phyloP scores from a whole-genome alignment of 2,888 invertebrate genomes.

The Steinernema carpocapsae region DNA sequence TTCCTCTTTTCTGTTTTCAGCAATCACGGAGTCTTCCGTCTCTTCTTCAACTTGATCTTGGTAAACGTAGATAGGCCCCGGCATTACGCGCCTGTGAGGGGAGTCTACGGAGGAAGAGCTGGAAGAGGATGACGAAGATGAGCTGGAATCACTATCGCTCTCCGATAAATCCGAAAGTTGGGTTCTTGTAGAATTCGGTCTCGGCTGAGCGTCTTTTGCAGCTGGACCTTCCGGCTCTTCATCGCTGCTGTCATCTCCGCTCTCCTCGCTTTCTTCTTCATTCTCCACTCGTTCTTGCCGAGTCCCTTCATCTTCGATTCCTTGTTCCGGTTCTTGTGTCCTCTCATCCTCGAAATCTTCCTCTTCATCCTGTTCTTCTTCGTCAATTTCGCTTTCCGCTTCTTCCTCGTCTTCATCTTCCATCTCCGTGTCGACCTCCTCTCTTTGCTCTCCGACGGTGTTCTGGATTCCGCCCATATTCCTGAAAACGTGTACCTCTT shows the following conservation, averaged over 20 bases:
- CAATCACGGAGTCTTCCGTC: no score
- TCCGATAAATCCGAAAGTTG: no score
- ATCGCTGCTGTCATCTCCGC: neutral
- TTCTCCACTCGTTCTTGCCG: no score
- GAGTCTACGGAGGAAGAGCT: no score
- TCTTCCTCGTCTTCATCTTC: constrained; percentile 31
- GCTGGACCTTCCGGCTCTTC: neutral
- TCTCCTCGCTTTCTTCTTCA: neutral
- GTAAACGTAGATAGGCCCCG: no score
- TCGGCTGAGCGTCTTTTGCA: neutral
- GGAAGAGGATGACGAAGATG: no score
- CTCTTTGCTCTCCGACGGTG: neutral
- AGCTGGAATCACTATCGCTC: no score
- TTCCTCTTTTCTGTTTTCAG: no score
- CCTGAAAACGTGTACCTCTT: no score
- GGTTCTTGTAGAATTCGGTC: no score
- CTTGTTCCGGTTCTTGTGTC: neutral
- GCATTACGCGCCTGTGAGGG: no score
- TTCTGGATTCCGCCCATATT: neutral
- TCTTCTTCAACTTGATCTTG: no score
- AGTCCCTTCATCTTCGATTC: neutral
- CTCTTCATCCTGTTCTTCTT: neutral
- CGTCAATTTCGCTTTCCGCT: neutral
- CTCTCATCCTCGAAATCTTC: neutral
- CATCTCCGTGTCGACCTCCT: constrained; percentile 1